Conservation (phyloP, 1,140 invertebrate genomes). For the Heliconius hermathena region DNA sequence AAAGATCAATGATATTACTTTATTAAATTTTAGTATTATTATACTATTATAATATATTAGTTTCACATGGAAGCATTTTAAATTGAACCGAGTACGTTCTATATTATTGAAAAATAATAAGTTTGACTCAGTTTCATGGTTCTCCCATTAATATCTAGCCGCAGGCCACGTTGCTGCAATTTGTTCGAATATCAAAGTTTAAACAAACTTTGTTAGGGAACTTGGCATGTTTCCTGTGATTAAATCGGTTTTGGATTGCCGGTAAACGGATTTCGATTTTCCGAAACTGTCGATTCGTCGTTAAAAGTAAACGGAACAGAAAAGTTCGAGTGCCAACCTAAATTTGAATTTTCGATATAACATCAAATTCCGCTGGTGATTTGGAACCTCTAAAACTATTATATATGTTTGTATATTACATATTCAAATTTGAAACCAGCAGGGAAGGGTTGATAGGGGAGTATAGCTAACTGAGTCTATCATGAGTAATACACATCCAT, state of each 20-base stretch:
- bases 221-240: slow-evolving; percentile 76
- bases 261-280: slow-evolving; percentile 64
- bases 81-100: neutral
- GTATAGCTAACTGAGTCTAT: neutral
- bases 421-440: neutral
- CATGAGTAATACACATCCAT: no score
- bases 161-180: slow-evolving; percentile 71
- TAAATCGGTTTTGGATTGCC: slow-evolving; percentile 77
- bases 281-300: slow-evolving; percentile 71
- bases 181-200: slow-evolving; percentile 74
- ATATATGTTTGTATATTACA: neutral
- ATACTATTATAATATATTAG: neutral
- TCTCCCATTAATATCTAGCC: slow-evolving; percentile 72
- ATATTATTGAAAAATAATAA: slow-evolving; percentile 34
- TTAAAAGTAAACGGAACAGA: slow-evolving; percentile 60
- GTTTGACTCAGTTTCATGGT: slow-evolving; percentile 52
- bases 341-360: slow-evolving; percentile 39
- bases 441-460: no score
- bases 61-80: neutral
- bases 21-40: neutral
- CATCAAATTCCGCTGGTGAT: slow-evolving; percentile 30
- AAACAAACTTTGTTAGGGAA: slow-evolving; percentile 73
- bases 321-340: slow-evolving; percentile 42
- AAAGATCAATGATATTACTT: neutral
- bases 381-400: neutral